These are phyloP conservation scores for Actenoides lindsayi DNA, from an alignment of 2,113 vertebrate species.

Conservation along the genomic window DNA sequence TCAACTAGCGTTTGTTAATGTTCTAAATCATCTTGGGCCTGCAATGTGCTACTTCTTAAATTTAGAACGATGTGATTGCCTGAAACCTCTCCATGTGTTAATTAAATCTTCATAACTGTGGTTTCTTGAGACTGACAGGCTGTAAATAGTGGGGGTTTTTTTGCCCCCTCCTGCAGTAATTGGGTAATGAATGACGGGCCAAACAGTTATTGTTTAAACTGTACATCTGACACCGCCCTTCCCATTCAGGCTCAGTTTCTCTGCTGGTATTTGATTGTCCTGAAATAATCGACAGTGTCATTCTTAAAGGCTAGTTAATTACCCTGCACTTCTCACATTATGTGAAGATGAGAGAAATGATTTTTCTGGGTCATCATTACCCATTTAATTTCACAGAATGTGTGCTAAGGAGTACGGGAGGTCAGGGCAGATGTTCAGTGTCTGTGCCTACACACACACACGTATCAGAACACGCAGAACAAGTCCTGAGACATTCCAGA, in stretches of 20 bases:
- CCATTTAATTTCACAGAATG: background rate
- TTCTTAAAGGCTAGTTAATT: slow-evolving; percentile 24
- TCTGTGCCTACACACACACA: background rate
- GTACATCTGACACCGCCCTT: background rate
- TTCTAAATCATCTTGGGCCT: slow-evolving; percentile 52
- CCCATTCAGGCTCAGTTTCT: background rate
- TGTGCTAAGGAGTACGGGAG: background rate
- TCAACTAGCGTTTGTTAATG: slow-evolving; percentile 41
- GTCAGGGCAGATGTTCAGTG: background rate
- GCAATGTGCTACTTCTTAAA: slow-evolving; percentile 49
- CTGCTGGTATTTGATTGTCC: background rate
- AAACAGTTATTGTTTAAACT: slow-evolving; percentile 3
- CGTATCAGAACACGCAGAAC: too few species aligned
- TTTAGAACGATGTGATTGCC: slow-evolving; percentile 46
- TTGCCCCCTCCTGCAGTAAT: background rate
- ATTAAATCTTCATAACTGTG: slow-evolving; percentile 63
- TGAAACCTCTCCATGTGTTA: slow-evolving; percentile 35
- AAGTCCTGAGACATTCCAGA: background rate
- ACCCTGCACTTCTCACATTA: background rate
- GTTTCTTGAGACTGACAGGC: slow-evolving; percentile 43
- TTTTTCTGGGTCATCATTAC: background rate
- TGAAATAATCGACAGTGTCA: slow-evolving; percentile 8
- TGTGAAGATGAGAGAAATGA: background rate
- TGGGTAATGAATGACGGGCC: slow-evolving; percentile 11
- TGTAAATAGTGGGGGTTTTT: slow-evolving; percentile 40